These are phyloP conservation scores for Drosophila cardini DNA, from an alignment of 1,140 invertebrate species.

Conservation along the genomic window DNA sequence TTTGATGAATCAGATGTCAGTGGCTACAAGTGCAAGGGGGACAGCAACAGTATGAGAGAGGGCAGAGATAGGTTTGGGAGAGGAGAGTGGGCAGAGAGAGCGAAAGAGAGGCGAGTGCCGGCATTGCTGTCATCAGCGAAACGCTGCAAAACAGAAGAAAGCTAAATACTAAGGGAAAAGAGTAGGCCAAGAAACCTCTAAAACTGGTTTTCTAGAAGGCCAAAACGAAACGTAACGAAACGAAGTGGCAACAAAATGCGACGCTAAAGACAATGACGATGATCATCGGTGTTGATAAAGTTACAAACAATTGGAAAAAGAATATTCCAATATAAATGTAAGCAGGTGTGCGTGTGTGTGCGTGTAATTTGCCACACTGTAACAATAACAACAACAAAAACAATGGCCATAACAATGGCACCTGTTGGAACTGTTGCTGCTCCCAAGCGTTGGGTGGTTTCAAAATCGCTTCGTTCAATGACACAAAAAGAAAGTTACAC, in stretches of 20 bases:
- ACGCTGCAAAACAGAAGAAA: conserved; percentile 73
- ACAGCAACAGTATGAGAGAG: not conserved
- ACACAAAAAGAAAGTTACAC: conserved; percentile 80
- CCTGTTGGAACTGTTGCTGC: conserved; percentile 49
- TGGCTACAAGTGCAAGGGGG: not conserved
- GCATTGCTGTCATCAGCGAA: conserved; percentile 72
- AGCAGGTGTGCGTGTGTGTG: conserved; percentile 24
- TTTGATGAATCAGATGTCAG: conserved; percentile 62
- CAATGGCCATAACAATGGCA: conserved; percentile 49
- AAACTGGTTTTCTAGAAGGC: conserved; percentile 80
- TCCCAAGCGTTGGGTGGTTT: conserved; percentile 34
- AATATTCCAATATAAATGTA: conserved; percentile 19
- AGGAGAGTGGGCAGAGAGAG: not conserved
- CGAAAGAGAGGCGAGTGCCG: not conserved
- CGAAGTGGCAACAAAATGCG: conserved; percentile 10
- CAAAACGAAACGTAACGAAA: conserved; percentile 30
- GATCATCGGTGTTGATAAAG: conserved; percentile 42
- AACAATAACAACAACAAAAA: conserved; percentile 36
- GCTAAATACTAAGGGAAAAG: conserved; percentile 69
- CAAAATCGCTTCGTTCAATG: conserved; percentile 63
- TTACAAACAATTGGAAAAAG: conserved; percentile 59
- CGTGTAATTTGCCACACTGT: conserved; percentile 68
- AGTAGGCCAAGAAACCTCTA: conserved; percentile 70
- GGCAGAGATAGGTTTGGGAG: not conserved
- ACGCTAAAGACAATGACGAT: conserved; percentile 7